phyloP scores from a whole-genome alignment of 2,888 invertebrate species.

The Sarcophaga rosellei region DNA sequence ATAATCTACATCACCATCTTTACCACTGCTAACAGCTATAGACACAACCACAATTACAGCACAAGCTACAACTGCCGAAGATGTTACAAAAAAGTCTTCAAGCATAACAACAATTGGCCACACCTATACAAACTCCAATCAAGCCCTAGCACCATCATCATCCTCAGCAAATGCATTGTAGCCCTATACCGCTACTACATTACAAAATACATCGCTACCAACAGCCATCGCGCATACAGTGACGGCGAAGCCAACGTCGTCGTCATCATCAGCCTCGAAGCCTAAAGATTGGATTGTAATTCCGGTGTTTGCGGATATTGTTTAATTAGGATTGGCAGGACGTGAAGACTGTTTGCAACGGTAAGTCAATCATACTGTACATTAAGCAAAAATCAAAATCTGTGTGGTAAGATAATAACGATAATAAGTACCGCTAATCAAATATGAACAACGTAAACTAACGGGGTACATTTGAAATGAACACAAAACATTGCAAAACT shows the following conservation, averaged over 20 bases:
- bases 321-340: conserved; percentile 80
- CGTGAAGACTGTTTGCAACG: conserved; percentile 80
- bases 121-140: conserved; percentile 47
- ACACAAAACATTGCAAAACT: neutral
- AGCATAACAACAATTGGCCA: conserved; percentile 44
- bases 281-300: conserved; percentile 82
- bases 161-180: conserved; percentile 62
- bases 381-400: conserved; percentile 39
- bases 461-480: neutral
- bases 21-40: conserved; percentile 22
- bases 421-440: conserved; percentile 39
- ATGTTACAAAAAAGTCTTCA: conserved; percentile 14
- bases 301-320: conserved; percentile 82
- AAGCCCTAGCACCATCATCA: conserved; percentile 45
- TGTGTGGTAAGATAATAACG: conserved; percentile 42
- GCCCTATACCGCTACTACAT: conserved; percentile 32
- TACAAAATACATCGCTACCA: no score
- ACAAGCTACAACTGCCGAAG: conserved; percentile 55
- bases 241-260: conserved; percentile 60
- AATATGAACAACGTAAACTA: neutral
- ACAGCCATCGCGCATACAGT: conserved; percentile 56
- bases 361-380: conserved; percentile 74
- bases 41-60: conserved; percentile 28
- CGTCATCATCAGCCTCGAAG: conserved; percentile 70
- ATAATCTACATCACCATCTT: conserved; percentile 40